Evolutionary conservation across 2,797 vertebrate genomes (phyloP).

Genomic region (Carcharodon carcharias): DNA sequence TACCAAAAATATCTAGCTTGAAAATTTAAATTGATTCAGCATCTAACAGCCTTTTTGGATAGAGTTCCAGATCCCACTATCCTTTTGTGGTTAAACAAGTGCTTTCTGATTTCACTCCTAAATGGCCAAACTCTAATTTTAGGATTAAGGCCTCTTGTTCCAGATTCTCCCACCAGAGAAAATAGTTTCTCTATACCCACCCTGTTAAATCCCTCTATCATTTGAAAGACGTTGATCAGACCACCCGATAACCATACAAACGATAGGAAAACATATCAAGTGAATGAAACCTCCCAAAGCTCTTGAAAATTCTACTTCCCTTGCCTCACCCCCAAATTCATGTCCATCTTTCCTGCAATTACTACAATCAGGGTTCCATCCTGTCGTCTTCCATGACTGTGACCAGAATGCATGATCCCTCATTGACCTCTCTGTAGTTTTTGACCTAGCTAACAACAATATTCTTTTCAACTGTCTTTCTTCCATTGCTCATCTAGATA

Average conservation of each 20-base stretch:
- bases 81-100: not conserved
- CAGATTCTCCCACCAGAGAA: not conserved
- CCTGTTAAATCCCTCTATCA: not conserved
- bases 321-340: not conserved
- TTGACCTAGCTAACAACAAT: not conserved
- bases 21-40: not conserved
- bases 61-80: not conserved
- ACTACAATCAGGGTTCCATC: not conserved
- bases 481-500: too few species aligned
- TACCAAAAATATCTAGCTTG: not conserved
- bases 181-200: not conserved
- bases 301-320: not conserved
- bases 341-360: not conserved
- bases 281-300: not conserved
- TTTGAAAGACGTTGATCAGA: not conserved
- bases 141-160: not conserved
- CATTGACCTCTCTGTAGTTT: not conserved
- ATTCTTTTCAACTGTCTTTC: too few species aligned
- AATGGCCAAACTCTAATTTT: not conserved
- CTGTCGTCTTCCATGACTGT: not conserved
- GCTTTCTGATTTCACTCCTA: not conserved
- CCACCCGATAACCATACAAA: not conserved
- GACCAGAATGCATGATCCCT: not conserved
- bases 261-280: not conserved
- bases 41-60: not conserved